Base-by-base conservation (phyloP, 2,113 vertebrate species). In the Alexandromys fortis region DNA sequence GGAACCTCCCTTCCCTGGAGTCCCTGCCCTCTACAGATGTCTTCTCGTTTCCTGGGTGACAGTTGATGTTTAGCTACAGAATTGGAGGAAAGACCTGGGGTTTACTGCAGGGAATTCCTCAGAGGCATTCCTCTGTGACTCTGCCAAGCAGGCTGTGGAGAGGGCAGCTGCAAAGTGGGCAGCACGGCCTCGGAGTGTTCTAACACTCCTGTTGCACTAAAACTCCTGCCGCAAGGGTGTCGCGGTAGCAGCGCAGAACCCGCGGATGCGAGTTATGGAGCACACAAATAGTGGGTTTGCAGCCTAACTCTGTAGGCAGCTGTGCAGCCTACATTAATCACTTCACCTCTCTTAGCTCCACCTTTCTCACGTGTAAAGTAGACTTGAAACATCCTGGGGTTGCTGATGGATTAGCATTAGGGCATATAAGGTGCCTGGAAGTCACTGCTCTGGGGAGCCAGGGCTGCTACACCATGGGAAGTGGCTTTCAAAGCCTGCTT, bases 11-110 rank as follows among this genome's bases (percentile, higher is more conserved):
- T 72, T 89, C 35, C 12, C 13, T 14, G n/a, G 9, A 30, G 30
- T 28, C 63, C 7, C 35, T 89, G 35, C 24, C 52, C 38, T 97
- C 73, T 75, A 38, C 63, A 95, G 67, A 55, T 28, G 55, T 52
- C 49, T 65, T 89, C 61, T 90, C n/a, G 83, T 75, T 94, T 95
- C 87, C 85, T 16, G 0, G 73, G 38, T 19, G 86, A 83, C 0
- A 0, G 70, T 72, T 88, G 83, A 42, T 47, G 30, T 85, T 95
- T 83, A 90, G 67, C 47, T 70, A 92, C 55, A 85, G 94, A 96
- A 21, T 6, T 94, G 1, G 16, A 89, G 90, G 78, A 92, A 83
- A 91, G 95, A 45, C 12, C 61, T 82, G 33, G 85, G 87, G 49
- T 67, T 94, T 94, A 92, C n/a, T 81, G 65, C 19, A 42, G 26